Conservation (phyloP, 2,797 vertebrate species). For the Gymnocypris eckloni region DNA sequence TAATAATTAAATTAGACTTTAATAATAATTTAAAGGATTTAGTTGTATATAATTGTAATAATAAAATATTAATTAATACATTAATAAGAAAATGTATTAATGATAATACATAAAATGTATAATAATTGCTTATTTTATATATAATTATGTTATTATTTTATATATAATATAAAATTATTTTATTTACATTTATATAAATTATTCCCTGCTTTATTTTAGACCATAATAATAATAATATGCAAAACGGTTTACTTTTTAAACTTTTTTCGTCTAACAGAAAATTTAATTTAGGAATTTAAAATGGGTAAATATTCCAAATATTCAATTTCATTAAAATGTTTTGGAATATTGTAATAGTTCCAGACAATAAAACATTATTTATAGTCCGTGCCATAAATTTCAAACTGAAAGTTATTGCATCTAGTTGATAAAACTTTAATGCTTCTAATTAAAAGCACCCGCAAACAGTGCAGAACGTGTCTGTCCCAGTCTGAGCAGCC, state of each 20-base stretch:
- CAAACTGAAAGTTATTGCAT: not conserved
- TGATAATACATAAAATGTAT: not conserved
- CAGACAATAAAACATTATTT: not conserved
- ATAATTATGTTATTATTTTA: not conserved
- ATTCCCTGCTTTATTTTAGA: not conserved
- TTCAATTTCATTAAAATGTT: not conserved
- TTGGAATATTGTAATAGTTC: not conserved
- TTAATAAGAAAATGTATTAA: not conserved
- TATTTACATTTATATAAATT: not conserved
- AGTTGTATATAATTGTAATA: not conserved
- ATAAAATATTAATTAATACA: not conserved
- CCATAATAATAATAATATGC: not conserved
- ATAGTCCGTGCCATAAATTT: not conserved
- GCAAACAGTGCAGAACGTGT: not conserved
- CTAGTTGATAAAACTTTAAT: constrained; percentile 13
- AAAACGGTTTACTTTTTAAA: not conserved
- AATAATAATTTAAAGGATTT: not conserved
- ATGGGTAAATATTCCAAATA: not conserved
- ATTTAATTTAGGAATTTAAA: not conserved
- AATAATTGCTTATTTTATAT: not conserved
- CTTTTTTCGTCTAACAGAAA: not conserved
- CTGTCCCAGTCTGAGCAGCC: constrained; percentile 14
- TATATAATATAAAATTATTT: not conserved
- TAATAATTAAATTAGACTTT: not conserved
- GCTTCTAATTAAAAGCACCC: not conserved